Conservation (phyloP, 1,140 invertebrate genomes). For the Ditylenchus dipsaci region DNA sequence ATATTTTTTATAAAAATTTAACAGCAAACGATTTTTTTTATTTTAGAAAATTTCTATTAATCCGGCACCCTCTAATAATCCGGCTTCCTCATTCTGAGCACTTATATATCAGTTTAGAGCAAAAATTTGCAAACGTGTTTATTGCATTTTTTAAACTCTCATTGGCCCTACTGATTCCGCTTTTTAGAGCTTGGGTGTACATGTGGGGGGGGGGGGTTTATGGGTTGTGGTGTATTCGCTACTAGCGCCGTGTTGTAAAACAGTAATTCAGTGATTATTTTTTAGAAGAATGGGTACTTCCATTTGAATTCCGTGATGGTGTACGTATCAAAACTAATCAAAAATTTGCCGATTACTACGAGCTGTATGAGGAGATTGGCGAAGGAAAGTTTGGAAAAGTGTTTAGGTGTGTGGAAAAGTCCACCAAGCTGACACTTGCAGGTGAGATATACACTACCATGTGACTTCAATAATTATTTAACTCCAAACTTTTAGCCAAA, state of each 20-base stretch:
- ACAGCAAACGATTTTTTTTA: too few relatives aligned
- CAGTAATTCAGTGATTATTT: not conserved
- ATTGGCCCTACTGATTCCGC: too few relatives aligned
- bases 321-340: conserved; percentile 58
- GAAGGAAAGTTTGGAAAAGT: conserved; percentile 76
- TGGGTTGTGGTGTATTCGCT: too few relatives aligned
- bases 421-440: conserved; percentile 45
- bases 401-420: conserved; percentile 52
- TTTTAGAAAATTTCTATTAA: too few relatives aligned
- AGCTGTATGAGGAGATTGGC: conserved; percentile 59
- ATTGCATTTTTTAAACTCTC: too few relatives aligned
- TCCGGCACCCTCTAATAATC: too few relatives aligned
- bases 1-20: too few relatives aligned
- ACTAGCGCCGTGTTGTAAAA: too few relatives aligned
- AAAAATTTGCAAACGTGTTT: not conserved
- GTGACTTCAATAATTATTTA: not conserved
- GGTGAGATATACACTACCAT: conserved; percentile 25
- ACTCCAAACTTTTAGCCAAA: conserved; percentile 1
- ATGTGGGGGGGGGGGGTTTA: too few relatives aligned
- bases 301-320: conserved; percentile 60
- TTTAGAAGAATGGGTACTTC: conserved; percentile 57
- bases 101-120: too few relatives aligned
- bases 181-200: too few relatives aligned
- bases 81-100: too few relatives aligned
- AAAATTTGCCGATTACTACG: conserved; percentile 61